A percentile compares a stretch with the other conserved stretches of the same genome.
Conservation (phyloP, 1,140 invertebrate species). For the Bombus waltoni region DNA sequence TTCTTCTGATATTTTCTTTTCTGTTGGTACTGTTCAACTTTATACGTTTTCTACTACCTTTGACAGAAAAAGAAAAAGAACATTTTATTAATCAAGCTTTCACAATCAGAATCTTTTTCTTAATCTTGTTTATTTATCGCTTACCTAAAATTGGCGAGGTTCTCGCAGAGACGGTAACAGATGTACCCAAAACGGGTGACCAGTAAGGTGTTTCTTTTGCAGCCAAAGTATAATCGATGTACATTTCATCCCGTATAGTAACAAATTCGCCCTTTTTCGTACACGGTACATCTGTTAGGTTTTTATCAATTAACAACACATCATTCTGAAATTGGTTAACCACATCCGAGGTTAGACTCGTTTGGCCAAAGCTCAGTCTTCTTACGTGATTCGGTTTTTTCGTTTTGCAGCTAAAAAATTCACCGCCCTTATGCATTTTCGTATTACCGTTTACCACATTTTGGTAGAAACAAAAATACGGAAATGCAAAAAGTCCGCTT, state of each 20-base stretch:
- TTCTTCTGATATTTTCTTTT: constrained; percentile 11
- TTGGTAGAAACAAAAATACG: background rate
- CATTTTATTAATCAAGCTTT: too few relatives aligned
- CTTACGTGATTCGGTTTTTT: constrained; percentile 49
- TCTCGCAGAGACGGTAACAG: background rate
- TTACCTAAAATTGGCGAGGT: constrained; percentile 40
- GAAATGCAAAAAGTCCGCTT: too few relatives aligned
- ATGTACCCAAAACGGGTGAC: background rate
- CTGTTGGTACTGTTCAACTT: background rate
- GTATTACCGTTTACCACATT: background rate
- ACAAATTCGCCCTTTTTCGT: constrained; percentile 50
- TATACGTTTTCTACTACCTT: background rate
- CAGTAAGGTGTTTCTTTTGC: background rate
- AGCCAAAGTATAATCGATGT: background rate
- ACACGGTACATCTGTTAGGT: constrained; percentile 34
- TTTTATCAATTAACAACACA: constrained; percentile 2
- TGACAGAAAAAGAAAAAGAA: background rate
- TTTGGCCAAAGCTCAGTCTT: constrained; percentile 49
- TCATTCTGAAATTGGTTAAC: background rate
- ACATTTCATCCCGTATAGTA: constrained; percentile 55
- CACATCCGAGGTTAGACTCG: constrained; percentile 38
- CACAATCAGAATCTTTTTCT: too few relatives aligned
- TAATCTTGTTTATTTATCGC: too few relatives aligned
- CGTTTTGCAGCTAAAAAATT: rapidly evolving
- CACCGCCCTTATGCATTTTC: background rate